These are phyloP conservation scores for Hypomecis atomaria DNA, from an alignment of 2,888 invertebrate species.

Conservation along the genomic window DNA sequence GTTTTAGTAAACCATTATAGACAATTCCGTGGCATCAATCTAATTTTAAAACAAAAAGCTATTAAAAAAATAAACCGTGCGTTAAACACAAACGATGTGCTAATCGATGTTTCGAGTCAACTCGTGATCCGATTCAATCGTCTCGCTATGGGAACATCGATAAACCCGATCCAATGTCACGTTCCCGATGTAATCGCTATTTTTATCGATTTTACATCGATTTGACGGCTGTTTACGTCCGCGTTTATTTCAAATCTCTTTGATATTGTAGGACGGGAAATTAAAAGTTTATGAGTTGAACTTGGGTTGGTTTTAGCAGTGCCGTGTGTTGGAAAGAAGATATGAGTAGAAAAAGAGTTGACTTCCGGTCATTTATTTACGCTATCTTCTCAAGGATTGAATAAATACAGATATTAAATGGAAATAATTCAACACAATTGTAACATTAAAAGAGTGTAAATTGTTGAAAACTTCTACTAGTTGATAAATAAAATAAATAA, in stretches of 20 bases:
- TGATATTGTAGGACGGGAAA: conserved; percentile 33
- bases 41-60: too few relatives aligned
- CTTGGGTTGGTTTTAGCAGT: conserved; percentile 25
- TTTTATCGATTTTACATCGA: conserved; percentile 44
- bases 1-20: too few relatives aligned
- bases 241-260: conserved; percentile 34
- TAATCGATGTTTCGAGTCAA: conserved; percentile 35
- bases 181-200: conserved; percentile 43
- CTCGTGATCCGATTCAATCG: conserved; percentile 39
- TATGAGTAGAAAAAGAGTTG: too few relatives aligned
- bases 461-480: too few relatives aligned
- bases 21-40: too few relatives aligned
- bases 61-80: not conserved
- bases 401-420: too few relatives aligned
- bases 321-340: conserved; percentile 11
- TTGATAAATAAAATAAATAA: too few relatives aligned
- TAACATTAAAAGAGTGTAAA: too few relatives aligned
- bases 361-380: too few relatives aligned
- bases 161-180: conserved; percentile 45
- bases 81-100: conserved; percentile 8
- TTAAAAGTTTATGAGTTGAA: conserved; percentile 34
- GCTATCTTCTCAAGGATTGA: too few relatives aligned
- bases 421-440: too few relatives aligned
- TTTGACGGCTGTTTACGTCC: conserved; percentile 40
- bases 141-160: conserved; percentile 38